A percentile compares a stretch with the other conserved stretches of the same genome.
These are phyloP conservation scores for Python bivittatus DNA, from an alignment of 2,113 vertebrate genomes.

Conservation along the genomic window DNA sequence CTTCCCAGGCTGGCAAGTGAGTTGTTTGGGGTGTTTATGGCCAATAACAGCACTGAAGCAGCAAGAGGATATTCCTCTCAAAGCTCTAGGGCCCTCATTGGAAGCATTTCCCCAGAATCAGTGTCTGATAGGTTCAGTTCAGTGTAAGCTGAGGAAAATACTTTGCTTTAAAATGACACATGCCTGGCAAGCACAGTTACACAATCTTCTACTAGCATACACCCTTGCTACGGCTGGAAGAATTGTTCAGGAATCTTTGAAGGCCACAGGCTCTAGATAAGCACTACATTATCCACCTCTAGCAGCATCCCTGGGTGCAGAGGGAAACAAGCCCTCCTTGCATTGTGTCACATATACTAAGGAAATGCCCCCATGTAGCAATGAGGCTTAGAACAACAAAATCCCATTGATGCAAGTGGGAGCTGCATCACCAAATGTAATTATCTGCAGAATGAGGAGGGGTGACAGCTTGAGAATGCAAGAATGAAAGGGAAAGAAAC, in stretches of 20 bases:
- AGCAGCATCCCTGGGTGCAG: not conserved
- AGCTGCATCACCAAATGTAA: not conserved
- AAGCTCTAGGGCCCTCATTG: not conserved
- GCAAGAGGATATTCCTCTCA: not conserved
- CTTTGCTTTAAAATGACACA: not conserved
- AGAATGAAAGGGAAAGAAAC: not conserved
- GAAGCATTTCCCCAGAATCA: not conserved
- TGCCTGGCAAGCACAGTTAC: not conserved
- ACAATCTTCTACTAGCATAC: not conserved
- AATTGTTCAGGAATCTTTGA: not conserved
- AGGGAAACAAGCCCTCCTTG: not conserved
- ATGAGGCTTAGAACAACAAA: not conserved
- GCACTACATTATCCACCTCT: not conserved
- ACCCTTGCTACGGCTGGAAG: not conserved
- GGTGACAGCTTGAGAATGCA: not conserved
- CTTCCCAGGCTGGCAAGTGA: not conserved
- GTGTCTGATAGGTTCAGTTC: not conserved
- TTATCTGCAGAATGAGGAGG: not conserved
- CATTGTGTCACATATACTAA: not conserved
- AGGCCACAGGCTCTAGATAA: not conserved
- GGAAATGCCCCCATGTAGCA: not conserved
- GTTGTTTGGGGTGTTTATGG: not conserved
- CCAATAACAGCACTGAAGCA: not conserved
- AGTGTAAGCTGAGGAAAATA: not conserved
- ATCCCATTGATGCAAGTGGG: not conserved